Evolutionary conservation across 1,140 invertebrate species (phyloP).

Genomic region (Aphelenchoides besseyi): DNA sequence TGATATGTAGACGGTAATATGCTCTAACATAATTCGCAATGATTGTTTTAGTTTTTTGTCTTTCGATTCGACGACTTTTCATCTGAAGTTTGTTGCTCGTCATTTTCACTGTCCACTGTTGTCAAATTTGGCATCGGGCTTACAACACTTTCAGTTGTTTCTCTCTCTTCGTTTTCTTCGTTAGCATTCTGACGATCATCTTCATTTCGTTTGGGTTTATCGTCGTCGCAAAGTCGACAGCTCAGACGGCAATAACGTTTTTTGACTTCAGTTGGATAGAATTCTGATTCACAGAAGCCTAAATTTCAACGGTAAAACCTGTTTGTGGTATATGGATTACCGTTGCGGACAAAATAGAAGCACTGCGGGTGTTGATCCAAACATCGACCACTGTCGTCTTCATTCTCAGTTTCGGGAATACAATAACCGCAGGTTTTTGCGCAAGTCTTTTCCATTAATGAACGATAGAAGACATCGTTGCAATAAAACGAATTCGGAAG

Average conservation of each 20-base stretch:
- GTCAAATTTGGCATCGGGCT: neutral
- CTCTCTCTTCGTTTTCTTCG: neutral
- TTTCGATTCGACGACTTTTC: neutral
- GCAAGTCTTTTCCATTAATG: neutral
- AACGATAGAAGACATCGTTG: neutral
- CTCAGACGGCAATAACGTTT: neutral
- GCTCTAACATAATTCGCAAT: neutral
- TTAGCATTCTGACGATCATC: neutral
- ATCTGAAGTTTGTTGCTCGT: neutral
- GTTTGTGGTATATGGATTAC: neutral
- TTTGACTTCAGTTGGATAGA: neutral
- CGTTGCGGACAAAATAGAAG: neutral
- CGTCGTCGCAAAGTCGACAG: neutral
- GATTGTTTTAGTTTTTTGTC: neutral
- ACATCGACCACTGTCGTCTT: neutral
- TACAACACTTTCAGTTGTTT: neutral
- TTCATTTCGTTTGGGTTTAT: neutral
- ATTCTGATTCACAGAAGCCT: slow-evolving; percentile 1
- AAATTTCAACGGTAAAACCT: too few relatives aligned
- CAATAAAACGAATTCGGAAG: neutral
- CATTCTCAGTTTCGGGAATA: neutral
- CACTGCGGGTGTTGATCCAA: neutral
- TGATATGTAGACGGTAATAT: neutral
- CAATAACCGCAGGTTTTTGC: neutral
- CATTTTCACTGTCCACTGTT: neutral